Conservation (phyloP, 1,140 invertebrate species). For the Helicoverpa armigera region DNA sequence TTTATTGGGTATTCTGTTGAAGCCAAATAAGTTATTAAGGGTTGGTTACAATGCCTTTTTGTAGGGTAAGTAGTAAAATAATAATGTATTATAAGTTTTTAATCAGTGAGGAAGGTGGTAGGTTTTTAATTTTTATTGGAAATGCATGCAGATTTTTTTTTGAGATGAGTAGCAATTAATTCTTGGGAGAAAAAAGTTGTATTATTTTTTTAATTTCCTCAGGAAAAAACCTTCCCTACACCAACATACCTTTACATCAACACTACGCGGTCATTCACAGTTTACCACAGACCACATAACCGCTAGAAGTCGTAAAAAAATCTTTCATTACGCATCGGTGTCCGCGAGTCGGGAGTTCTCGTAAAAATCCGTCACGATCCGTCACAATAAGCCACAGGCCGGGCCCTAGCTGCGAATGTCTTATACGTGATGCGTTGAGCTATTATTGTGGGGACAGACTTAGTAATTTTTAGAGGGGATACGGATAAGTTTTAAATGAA, state of each 20-base stretch:
- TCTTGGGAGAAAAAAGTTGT: no score
- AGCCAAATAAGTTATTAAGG: slow-evolving; percentile 15
- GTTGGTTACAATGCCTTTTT: not conserved
- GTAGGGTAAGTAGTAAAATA: not conserved
- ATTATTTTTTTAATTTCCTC: no score
- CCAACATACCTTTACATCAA: no score
- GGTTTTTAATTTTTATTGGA: no score
- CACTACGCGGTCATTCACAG: no score
- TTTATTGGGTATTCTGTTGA: slow-evolving; percentile 35
- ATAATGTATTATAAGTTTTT: not conserved
- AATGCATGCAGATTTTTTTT: no score
- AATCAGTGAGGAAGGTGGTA: no score
- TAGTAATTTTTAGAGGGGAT: slow-evolving; percentile 53
- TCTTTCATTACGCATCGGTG: slow-evolving; percentile 64
- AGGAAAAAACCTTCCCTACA: no score
- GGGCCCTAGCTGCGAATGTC: slow-evolving; percentile 65
- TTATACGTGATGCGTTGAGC: slow-evolving; percentile 72
- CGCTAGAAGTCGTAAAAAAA: slow-evolving; percentile 42
- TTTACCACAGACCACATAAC: not conserved
- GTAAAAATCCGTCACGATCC: slow-evolving; percentile 76
- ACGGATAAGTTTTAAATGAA: not conserved
- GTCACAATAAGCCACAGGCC: slow-evolving; percentile 71
- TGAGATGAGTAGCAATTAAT: no score
- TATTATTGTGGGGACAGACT: slow-evolving; percentile 51
- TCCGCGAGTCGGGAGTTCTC: slow-evolving; percentile 68